Conservation (phyloP, 2,888 invertebrate species). For the Spatulosminthurus flaviceps region DNA sequence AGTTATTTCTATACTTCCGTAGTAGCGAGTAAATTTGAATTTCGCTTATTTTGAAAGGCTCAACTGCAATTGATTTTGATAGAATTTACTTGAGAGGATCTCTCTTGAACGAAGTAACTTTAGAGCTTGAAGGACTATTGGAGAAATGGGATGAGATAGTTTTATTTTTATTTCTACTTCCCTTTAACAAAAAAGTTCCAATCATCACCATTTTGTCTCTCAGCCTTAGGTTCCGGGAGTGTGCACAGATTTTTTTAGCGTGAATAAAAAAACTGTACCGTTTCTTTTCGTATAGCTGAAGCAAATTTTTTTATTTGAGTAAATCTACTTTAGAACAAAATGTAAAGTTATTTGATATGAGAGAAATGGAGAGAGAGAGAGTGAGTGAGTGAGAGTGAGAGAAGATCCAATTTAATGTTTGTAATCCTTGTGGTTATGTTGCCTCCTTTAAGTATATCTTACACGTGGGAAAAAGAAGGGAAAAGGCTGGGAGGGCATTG, state of each 20-base stretch:
- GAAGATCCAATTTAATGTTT: conserved; percentile 13
- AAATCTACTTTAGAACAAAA: not conserved
- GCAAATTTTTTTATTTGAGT: not conserved
- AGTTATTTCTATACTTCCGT: too few relatives aligned
- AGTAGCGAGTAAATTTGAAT: not conserved
- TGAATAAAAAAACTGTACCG: too few relatives aligned
- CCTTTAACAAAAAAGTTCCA: too few relatives aligned
- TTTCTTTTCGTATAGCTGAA: too few relatives aligned
- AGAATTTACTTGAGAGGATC: not conserved
- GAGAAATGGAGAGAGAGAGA: too few relatives aligned
- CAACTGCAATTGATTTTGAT: not conserved
- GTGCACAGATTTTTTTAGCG: not conserved
- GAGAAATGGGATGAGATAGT: too few relatives aligned
- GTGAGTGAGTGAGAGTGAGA: too few relatives aligned
- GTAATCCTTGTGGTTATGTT: conserved; percentile 12
- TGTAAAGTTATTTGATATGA: conserved; percentile 11
- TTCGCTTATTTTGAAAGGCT: not conserved
- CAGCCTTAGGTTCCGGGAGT: not conserved
- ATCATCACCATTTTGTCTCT: too few relatives aligned
- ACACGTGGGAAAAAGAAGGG: conserved; percentile 10
- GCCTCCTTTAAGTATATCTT: not conserved
- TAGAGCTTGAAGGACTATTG: too few relatives aligned
- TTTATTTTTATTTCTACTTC: too few relatives aligned
- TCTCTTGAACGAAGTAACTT: too few relatives aligned
- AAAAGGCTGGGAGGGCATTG: not conserved